phyloP scores from a whole-genome alignment of 2,797 vertebrate genomes.

The Malacoctenus gilli region DNA sequence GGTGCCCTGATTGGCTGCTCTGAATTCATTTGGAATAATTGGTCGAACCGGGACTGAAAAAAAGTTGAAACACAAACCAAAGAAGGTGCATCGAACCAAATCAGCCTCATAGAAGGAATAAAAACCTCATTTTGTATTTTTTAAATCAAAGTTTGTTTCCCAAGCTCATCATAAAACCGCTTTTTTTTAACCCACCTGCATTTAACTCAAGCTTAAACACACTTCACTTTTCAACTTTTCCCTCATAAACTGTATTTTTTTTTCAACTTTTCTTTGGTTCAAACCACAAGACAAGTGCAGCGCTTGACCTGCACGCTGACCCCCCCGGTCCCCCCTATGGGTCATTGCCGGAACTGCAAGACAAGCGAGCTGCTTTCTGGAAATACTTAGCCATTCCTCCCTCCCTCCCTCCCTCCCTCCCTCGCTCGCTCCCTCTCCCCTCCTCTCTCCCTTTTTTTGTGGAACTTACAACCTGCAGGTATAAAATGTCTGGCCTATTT shows the following conservation, averaged over 20 bases:
- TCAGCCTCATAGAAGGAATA: too few relatives aligned
- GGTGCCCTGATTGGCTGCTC: constrained; percentile 49
- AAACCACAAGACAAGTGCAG: constrained; percentile 36
- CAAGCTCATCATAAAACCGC: too few relatives aligned
- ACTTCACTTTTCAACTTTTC: neutral
- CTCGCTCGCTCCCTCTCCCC: neutral
- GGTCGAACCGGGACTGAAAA: neutral
- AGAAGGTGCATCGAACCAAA: too few relatives aligned
- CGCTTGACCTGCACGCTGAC: constrained; percentile 31
- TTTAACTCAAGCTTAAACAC: too few relatives aligned
- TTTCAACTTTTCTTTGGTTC: neutral
- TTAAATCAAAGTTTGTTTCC: too few relatives aligned
- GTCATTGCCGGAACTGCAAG: too few relatives aligned
- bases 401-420: constrained; percentile 4
- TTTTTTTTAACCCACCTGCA: too few relatives aligned
- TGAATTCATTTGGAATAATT: constrained; percentile 26
- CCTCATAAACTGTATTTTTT: too few relatives aligned
- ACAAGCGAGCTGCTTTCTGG: constrained; percentile 34
- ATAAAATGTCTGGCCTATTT: constrained; percentile 65
- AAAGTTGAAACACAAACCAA: too few relatives aligned
- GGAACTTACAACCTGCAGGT: constrained; percentile 54
- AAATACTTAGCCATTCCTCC: constrained; percentile 45
- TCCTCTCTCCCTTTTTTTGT: neutral
- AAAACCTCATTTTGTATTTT: too few relatives aligned
- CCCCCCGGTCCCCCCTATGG: constrained; percentile 10